Evolutionary conservation across 2,113 vertebrate genomes (phyloP).

Genomic region (Pelmatolapia mariae): DNA sequence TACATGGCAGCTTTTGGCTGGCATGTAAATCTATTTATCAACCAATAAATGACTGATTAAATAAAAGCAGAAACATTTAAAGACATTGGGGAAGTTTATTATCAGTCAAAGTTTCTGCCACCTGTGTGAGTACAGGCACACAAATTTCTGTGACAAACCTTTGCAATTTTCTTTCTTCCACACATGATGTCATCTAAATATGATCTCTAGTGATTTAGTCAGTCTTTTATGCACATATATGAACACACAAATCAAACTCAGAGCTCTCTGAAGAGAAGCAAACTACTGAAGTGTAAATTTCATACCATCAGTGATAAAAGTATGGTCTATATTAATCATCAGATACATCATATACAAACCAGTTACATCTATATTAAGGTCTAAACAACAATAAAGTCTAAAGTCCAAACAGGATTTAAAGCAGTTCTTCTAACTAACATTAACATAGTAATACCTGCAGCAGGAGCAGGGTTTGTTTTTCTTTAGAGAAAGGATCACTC

Average conservation of each 20-base stretch:
- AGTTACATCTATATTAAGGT: neutral
- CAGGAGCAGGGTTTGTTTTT: too few relatives aligned
- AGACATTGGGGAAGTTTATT: neutral
- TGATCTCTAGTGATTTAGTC: neutral
- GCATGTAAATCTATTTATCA: neutral
- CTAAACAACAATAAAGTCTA: rapidly evolving
- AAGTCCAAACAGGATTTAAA: neutral
- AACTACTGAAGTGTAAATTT: neutral
- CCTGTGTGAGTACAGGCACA: neutral
- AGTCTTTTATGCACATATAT: neutral
- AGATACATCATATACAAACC: rapidly evolving
- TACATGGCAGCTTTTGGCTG: neutral
- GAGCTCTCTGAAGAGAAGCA: neutral
- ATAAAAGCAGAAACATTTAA: neutral
- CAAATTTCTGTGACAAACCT: neutral
- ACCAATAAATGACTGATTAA: neutral
- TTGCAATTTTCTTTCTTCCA: neutral
- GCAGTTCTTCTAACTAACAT: neutral
- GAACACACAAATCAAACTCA: neutral
- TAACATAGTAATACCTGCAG: neutral
- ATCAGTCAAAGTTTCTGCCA: neutral
- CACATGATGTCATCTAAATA: neutral
- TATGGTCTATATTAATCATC: neutral
- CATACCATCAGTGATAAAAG: neutral
- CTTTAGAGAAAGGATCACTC: too few relatives aligned